phyloP scores from a whole-genome alignment of 2,113 vertebrate species.

The Hystrix brachyura region DNA sequence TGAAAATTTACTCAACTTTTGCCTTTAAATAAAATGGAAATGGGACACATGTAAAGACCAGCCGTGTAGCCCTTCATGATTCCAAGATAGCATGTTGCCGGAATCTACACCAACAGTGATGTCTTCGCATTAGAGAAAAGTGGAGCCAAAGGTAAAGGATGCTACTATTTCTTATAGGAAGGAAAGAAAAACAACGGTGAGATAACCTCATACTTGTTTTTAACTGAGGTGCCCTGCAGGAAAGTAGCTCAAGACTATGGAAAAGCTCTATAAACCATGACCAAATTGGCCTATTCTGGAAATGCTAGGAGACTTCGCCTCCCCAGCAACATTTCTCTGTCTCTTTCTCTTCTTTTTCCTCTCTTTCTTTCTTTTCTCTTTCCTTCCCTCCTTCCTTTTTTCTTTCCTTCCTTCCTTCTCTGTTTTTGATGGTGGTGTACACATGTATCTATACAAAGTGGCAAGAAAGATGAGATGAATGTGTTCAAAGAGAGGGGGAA shows the following conservation, averaged over 20 bases:
- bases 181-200: not conserved
- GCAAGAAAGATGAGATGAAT: not conserved
- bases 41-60: not conserved
- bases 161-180: not conserved
- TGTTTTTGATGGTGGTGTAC: not conserved
- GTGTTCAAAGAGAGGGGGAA: not conserved
- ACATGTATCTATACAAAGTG: not conserved
- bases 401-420: not conserved
- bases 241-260: not conserved
- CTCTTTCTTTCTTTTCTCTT: not conserved
- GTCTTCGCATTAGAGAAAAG: not conserved
- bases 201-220: not conserved
- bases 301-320: not conserved
- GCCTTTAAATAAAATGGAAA: constrained; percentile 21
- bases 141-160: not conserved
- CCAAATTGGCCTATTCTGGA: not conserved
- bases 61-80: not conserved
- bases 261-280: not conserved
- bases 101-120: not conserved
- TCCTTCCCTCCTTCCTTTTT: too few relatives aligned
- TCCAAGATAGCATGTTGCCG: not conserved
- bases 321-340: not conserved
- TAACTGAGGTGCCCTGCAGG: not conserved
- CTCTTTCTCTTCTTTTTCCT: not conserved
- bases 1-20: not conserved